These are phyloP conservation scores for Drosophila mettleri DNA, from an alignment of 2,888 invertebrate genomes.

Conservation along the genomic window DNA sequence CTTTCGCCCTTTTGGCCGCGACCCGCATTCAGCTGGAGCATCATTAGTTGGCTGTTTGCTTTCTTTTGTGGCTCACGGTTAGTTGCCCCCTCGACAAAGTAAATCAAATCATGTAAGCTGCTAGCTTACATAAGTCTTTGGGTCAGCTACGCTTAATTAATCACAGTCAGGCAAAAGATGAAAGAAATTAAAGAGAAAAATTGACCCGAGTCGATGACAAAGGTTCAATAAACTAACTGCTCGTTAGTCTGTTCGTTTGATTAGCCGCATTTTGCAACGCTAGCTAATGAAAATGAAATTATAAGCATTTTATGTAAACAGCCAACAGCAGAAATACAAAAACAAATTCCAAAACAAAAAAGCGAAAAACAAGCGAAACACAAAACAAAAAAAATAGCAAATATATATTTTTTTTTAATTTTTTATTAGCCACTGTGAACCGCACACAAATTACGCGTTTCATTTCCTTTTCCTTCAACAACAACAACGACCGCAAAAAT, in stretches of 20 bases:
- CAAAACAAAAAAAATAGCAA: constrained; percentile 49
- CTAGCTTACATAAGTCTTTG: constrained; percentile 63
- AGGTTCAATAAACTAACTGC: constrained; percentile 74
- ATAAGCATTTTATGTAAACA: constrained; percentile 78
- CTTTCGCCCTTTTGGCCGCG: constrained; percentile 20
- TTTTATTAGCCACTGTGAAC: constrained; percentile 62
- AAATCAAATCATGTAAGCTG: constrained; percentile 71
- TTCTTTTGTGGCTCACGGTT: constrained; percentile 65
- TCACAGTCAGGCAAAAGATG: constrained; percentile 41
- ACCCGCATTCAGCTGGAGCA: constrained; percentile 54
- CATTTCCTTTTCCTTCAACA: constrained; percentile 74
- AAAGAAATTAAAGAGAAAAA: constrained; percentile 22
- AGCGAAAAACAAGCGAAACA: constrained; percentile 37
- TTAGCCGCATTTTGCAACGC: constrained; percentile 64
- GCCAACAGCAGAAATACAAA: constrained; percentile 24
- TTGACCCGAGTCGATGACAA: constrained; percentile 55
- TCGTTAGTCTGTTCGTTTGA: constrained; percentile 30
- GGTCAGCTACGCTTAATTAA: constrained; percentile 74
- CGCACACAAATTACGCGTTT: constrained; percentile 75
- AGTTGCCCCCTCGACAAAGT: constrained; percentile 21
- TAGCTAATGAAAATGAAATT: constrained; percentile 77
- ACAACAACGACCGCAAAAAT: constrained; percentile 34
- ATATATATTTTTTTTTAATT: constrained; percentile 64
- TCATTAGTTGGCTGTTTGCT: constrained; percentile 74
- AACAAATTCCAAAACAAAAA: constrained; percentile 19